Conservation (phyloP, 2,888 invertebrate species). For the Drosophila birchii region DNA sequence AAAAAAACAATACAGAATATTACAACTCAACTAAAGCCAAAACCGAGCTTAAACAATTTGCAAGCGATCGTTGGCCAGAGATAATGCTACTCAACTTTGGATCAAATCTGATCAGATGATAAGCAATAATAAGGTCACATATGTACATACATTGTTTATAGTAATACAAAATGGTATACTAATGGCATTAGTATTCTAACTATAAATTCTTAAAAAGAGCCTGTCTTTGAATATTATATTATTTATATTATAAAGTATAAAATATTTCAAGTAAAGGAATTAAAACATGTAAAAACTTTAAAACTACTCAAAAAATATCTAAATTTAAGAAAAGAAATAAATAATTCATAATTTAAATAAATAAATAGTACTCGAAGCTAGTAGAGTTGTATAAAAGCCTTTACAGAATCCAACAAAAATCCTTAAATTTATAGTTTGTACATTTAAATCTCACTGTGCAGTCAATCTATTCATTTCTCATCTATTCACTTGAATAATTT, state of each 20-base stretch:
- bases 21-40: slow-evolving; percentile 27
- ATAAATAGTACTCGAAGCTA: no score
- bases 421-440: neutral
- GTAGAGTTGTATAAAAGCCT: neutral
- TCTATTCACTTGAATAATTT: neutral
- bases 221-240: no score
- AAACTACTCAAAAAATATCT: neutral
- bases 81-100: slow-evolving; percentile 30
- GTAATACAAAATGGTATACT: no score
- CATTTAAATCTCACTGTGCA: neutral
- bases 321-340: no score
- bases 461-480: no score
- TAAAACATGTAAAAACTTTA: neutral
- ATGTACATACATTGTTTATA: no score
- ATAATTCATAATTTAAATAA: no score
- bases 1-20: neutral
- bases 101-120: slow-evolving; percentile 6
- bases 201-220: no score
- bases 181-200: no score
- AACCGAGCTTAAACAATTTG: slow-evolving; percentile 26
- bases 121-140: neutral
- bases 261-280: no score
- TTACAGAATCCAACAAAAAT: neutral
- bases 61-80: slow-evolving; percentile 24
- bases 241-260: no score